These are phyloP conservation scores for Nudaria mundana DNA, from an alignment of 2,888 invertebrate genomes.

Conservation along the genomic window DNA sequence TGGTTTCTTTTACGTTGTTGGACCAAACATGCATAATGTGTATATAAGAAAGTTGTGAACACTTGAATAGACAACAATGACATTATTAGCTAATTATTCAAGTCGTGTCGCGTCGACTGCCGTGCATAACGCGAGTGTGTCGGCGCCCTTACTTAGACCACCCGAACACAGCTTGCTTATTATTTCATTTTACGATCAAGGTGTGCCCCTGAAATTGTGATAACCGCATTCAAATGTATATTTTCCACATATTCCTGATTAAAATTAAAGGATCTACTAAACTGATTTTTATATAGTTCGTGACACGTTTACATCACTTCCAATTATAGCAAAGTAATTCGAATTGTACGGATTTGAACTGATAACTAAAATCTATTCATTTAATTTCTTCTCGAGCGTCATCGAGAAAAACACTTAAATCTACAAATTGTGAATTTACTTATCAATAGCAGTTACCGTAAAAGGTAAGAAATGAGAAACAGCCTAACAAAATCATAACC, in stretches of 20 bases:
- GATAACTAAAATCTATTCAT: no score
- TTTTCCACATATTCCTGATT: neutral
- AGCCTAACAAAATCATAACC: no score
- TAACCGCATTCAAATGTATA: conserved; percentile 12
- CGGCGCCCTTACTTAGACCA: conserved; percentile 31
- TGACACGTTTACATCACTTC: no score
- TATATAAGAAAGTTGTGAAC: conserved; percentile 33
- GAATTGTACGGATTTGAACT: no score
- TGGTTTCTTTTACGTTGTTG: conserved; percentile 22
- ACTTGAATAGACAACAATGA: conserved; percentile 39
- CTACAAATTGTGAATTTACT: no score
- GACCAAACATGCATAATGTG: conserved; percentile 26
- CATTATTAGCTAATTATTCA: conserved; percentile 39
- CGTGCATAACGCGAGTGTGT: conserved; percentile 26
- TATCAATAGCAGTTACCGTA: no score
- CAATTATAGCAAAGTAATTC: no score
- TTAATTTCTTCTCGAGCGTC: no score
- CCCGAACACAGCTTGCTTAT: conserved; percentile 39
- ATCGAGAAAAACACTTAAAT: no score
- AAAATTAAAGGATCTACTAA: neutral
- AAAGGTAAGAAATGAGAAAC: no score
- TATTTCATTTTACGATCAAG: conserved; percentile 40
- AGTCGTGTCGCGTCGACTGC: conserved; percentile 33
- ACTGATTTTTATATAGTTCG: neutral
- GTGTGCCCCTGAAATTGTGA: conserved; percentile 19